phyloP scores from a whole-genome alignment of 2,113 vertebrate species.

The Neogale vison region DNA sequence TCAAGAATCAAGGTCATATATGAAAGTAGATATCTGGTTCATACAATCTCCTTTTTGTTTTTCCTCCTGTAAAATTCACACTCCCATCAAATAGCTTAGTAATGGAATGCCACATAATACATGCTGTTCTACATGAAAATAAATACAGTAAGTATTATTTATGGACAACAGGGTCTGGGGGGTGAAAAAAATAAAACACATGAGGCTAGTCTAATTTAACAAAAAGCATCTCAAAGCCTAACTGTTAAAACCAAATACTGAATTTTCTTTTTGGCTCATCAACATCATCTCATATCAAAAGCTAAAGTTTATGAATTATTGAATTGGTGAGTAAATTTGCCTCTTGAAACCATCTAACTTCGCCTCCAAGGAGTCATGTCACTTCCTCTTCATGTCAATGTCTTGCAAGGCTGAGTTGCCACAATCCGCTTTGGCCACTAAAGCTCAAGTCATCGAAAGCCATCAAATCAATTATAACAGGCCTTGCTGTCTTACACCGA shows the following conservation, averaged over 20 bases:
- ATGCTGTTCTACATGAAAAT: background rate
- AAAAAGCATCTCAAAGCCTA: background rate
- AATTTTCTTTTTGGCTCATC: background rate
- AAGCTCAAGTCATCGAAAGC: constrained; percentile 81
- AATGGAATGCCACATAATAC: background rate
- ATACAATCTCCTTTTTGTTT: background rate
- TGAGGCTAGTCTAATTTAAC: background rate
- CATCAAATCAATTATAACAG: constrained; percentile 87
- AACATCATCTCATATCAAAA: constrained; percentile 46
- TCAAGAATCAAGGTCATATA: background rate
- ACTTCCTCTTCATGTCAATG: constrained; percentile 87
- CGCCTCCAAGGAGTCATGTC: constrained; percentile 83
- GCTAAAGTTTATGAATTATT: constrained; percentile 60
- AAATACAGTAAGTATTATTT: background rate
- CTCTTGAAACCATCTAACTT: constrained; percentile 79
- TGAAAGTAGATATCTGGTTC: background rate
- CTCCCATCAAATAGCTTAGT: background rate
- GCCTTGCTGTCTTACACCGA: constrained; percentile 82
- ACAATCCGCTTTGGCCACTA: constrained; percentile 77
- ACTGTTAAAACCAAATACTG: background rate
- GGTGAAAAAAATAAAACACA: background rate
- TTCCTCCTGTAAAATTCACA: background rate
- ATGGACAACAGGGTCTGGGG: background rate
- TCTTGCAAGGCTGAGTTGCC: constrained; percentile 82
- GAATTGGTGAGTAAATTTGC: constrained; percentile 54